A percentile compares a stretch with the other conserved stretches of the same genome.
phyloP scores from a whole-genome alignment of 92 coral and sea anemone genomes.

The Palythoa grandiflora region DNA sequence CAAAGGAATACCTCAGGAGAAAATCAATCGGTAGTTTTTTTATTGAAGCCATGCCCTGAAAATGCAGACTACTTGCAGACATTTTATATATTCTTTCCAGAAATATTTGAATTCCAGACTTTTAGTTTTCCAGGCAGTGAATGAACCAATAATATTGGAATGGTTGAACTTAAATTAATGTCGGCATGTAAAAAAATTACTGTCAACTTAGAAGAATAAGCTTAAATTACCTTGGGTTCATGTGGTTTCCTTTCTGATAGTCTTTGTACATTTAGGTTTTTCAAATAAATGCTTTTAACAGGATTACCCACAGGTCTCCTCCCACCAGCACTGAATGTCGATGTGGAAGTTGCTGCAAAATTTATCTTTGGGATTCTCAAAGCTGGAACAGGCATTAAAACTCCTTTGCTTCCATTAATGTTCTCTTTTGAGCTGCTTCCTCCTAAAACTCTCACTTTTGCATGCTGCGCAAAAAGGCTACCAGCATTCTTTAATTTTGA shows the following conservation, averaged over 20 bases:
- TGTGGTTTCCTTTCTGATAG: conserved; percentile 74
- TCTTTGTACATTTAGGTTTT: conserved; percentile 76
- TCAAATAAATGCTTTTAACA: conserved; percentile 75
- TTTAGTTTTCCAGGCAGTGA: too few species aligned
- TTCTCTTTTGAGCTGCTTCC: conserved; percentile 67
- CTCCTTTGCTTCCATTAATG: conserved; percentile 55
- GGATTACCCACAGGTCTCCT: conserved; percentile 88
- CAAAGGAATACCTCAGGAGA: too few species aligned
- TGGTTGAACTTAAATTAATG: neutral
- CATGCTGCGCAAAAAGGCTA: conserved; percentile 61
- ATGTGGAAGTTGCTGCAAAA: conserved; percentile 99
- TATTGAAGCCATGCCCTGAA: too few species aligned
- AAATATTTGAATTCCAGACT: too few species aligned
- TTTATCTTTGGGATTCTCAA: conserved; percentile 96
- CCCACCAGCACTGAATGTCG: conserved; percentile 94
- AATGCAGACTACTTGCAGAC: too few species aligned
- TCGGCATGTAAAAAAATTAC: neutral
- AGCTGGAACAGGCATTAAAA: conserved; percentile 56
- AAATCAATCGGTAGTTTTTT: too few species aligned
- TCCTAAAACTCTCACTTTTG: conserved; percentile 69
- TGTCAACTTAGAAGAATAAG: neutral
- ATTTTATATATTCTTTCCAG: too few species aligned
- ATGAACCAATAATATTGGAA: too few species aligned
- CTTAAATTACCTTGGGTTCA: conserved; percentile 78
- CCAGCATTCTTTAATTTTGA: conserved; percentile 77